Evolutionary conservation across 2,113 vertebrate genomes (phyloP).

Genomic region (Phycodurus eques): DNA sequence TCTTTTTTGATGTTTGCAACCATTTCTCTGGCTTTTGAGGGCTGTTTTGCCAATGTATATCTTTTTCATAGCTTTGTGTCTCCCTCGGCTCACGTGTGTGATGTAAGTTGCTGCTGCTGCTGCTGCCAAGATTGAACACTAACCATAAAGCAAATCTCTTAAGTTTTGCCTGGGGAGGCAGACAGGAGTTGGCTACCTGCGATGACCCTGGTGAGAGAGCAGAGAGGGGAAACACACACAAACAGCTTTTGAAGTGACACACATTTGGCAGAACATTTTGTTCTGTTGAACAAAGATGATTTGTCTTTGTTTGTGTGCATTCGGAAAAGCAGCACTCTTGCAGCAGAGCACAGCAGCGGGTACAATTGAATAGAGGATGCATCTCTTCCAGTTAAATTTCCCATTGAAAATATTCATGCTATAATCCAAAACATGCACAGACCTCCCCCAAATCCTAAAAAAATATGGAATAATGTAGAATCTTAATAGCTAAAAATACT

Average conservation of each 20-base stretch:
- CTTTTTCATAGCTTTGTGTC: conserved; percentile 76
- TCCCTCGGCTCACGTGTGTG: conserved; percentile 58
- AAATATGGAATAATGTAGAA: background rate
- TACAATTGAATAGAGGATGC: background rate
- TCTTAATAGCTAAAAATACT: no score
- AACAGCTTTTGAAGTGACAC: conserved; percentile 65
- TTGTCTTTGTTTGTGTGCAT: conserved; percentile 18
- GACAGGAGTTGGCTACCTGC: conserved; percentile 72
- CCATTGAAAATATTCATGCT: background rate
- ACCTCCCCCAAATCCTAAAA: no score
- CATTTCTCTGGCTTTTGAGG: conserved; percentile 73
- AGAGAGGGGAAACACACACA: conserved; percentile 47
- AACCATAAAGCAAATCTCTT: conserved; percentile 61
- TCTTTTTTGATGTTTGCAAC: conserved; percentile 75
- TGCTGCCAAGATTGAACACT: conserved; percentile 63
- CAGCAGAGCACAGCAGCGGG: background rate
- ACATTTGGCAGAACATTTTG: conserved; percentile 54
- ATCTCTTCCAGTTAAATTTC: background rate
- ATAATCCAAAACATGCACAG: background rate
- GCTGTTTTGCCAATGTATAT: conserved; percentile 79
- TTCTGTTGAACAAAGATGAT: conserved; percentile 36
- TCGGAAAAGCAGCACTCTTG: conserved; percentile 29
- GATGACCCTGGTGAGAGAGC: conserved; percentile 76
- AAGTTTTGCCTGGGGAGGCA: conserved; percentile 73
- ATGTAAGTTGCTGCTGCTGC: conserved; percentile 40